phyloP scores from a whole-genome alignment of 2,888 invertebrate species.

The Teinopalpus imperialis region DNA sequence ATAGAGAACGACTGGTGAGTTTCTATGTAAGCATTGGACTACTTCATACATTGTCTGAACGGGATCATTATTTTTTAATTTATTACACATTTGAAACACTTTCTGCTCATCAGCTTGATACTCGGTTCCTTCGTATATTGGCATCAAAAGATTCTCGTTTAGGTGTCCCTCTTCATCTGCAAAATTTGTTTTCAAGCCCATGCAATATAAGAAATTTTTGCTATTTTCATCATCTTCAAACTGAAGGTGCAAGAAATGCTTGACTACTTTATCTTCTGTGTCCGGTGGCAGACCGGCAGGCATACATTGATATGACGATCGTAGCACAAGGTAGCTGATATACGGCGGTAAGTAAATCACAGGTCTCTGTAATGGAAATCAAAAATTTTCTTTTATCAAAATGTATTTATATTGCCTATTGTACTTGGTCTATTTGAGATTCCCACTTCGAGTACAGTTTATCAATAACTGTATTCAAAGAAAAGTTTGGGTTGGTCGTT shows the following conservation, averaged over 20 bases:
- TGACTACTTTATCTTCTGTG: neutral
- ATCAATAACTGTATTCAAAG: too few relatives aligned
- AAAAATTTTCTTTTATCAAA: too few relatives aligned
- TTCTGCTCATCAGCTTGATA: neutral
- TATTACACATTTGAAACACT: constrained; percentile 8
- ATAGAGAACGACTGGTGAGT: constrained; percentile 12
- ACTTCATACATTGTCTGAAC: constrained; percentile 9
- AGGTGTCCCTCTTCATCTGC: constrained; percentile 3
- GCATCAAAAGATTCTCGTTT: neutral
- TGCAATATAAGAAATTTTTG: constrained; percentile 11
- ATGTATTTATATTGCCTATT: too few relatives aligned
- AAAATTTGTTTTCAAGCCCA: neutral
- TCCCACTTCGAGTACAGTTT: too few relatives aligned
- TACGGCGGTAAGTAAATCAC: neutral
- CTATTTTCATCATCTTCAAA: constrained; percentile 3
- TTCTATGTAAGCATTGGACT: constrained; percentile 2
- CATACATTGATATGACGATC: neutral
- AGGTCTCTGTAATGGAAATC: constrained; percentile 10
- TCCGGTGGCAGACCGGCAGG: too few relatives aligned
- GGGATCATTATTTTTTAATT: constrained; percentile 2
- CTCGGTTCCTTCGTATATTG: neutral
- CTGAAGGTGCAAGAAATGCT: constrained; percentile 2
- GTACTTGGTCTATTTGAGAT: too few relatives aligned
- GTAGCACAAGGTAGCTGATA: neutral
- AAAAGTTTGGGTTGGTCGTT: too few relatives aligned